Conservation (phyloP, 2,797 vertebrate species). For the Brachyalestes nurse region DNA sequence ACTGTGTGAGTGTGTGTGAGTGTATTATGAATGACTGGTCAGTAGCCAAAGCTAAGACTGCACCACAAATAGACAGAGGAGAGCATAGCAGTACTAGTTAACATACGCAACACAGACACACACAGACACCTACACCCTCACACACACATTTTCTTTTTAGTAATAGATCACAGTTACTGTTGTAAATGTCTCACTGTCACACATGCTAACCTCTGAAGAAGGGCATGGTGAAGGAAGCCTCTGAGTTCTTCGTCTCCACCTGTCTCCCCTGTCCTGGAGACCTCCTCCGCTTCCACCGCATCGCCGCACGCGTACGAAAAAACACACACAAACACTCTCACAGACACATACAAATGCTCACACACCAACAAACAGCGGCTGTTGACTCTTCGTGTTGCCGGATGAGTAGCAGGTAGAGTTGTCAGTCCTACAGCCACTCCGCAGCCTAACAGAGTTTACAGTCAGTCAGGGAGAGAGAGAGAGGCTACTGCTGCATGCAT, state of each 20-base stretch:
- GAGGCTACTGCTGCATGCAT: slow-evolving; percentile 48
- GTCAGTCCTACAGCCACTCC: slow-evolving; percentile 3
- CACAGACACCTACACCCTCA: background rate
- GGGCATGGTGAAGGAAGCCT: slow-evolving; percentile 47
- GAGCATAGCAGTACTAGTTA: background rate
- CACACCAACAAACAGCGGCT: slow-evolving; percentile 1
- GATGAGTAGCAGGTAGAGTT: background rate
- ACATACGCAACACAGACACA: slow-evolving; percentile 14
- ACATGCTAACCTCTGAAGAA: slow-evolving; percentile 60
- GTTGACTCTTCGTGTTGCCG: slow-evolving; percentile 5
- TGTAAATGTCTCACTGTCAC: background rate
- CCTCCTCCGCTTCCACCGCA: slow-evolving; percentile 65
- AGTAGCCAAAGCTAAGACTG: too few relatives aligned
- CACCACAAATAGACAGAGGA: too few relatives aligned
- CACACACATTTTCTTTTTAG: background rate
- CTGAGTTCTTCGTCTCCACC: slow-evolving; percentile 52
- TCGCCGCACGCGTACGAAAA: slow-evolving; percentile 28
- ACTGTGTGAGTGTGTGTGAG: background rate
- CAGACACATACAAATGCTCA: slow-evolving; percentile 2
- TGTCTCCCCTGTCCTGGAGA: slow-evolving; percentile 58
- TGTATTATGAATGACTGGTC: too few relatives aligned
- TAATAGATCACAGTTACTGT: slow-evolving; percentile 2
- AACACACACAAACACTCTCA: slow-evolving; percentile 25
- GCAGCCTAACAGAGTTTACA: slow-evolving; percentile 44
- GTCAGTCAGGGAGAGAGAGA: slow-evolving; percentile 33